These are phyloP conservation scores for Scarus forsteni DNA, from an alignment of 2,797 vertebrate genomes.

Conservation along the genomic window DNA sequence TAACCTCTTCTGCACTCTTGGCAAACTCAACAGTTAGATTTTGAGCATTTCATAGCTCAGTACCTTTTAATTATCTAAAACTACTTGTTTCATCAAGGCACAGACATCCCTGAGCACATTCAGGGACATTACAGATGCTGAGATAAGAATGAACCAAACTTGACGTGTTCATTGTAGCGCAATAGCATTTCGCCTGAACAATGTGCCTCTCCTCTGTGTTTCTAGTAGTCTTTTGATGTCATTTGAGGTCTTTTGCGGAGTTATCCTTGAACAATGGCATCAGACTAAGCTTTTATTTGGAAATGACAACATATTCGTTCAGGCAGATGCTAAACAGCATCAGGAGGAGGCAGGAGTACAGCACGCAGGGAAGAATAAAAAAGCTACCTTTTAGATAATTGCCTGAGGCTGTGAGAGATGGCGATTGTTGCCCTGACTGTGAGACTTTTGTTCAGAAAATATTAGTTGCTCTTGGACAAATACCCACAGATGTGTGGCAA, in stretches of 20 bases:
- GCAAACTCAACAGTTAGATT: background rate
- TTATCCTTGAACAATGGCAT: slow-evolving; percentile 2
- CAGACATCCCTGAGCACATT: background rate
- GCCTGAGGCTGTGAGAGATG: background rate
- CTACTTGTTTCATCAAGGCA: background rate
- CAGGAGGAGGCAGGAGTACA: background rate
- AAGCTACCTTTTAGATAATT: background rate
- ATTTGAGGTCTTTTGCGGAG: background rate
- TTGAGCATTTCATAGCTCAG: background rate
- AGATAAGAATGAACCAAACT: slow-evolving; percentile 10
- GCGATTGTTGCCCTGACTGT: background rate
- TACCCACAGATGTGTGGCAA: background rate
- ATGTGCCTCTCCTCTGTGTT: background rate
- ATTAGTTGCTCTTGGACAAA: background rate
- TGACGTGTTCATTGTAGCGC: slow-evolving; percentile 17
- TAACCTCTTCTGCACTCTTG: background rate
- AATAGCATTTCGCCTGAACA: slow-evolving; percentile 4
- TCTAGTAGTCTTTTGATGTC: slow-evolving; percentile 7
- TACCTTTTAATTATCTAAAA: background rate
- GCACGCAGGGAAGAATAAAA: background rate
- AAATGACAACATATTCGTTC: background rate
- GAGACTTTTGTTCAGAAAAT: background rate
- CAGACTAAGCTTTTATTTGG: background rate
- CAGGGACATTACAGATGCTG: background rate
- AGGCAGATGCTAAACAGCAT: background rate